Percentiles rank a stretch among this genome's conserved stretches.
Evolutionary conservation across 2,797 vertebrate genomes (phyloP).

Genomic region (Microtus californicus): DNA sequence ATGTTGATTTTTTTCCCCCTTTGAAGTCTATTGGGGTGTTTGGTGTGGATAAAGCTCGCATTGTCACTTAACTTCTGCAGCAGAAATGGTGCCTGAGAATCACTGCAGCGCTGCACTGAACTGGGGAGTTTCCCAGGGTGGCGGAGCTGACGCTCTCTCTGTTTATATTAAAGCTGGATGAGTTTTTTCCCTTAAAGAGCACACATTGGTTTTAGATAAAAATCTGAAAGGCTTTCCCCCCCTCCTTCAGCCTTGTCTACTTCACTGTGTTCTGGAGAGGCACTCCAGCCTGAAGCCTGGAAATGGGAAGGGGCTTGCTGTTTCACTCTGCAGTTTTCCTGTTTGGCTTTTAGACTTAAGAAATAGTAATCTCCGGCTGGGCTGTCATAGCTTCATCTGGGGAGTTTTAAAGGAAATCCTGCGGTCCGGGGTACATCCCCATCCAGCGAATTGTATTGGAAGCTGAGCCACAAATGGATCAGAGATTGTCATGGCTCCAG

Average conservation of each 20-base stretch:
- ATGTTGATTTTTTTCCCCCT: conserved; percentile 75
- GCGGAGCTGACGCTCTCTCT: conserved; percentile 70
- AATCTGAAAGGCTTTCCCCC: background rate
- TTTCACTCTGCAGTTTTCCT: background rate
- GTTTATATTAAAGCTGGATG: conserved; percentile 75
- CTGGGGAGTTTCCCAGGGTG: conserved; percentile 76
- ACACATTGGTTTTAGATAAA: conserved; percentile 78
- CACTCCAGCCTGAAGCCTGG: conserved; percentile 47
- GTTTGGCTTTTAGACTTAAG: background rate
- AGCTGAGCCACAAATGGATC: background rate
- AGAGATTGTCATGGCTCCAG: background rate
- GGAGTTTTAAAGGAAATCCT: background rate
- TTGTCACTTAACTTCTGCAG: conserved; percentile 66
- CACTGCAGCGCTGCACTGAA: background rate
- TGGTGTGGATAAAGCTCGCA: conserved; percentile 73
- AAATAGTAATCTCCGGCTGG: background rate
- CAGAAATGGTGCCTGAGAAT: conserved; percentile 55
- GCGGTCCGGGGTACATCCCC: background rate
- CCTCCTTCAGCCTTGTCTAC: background rate
- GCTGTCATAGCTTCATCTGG: background rate
- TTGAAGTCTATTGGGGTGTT: conserved; percentile 69
- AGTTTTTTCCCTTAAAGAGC: background rate
- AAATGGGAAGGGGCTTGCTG: background rate
- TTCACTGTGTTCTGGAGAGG: conserved; percentile 40
- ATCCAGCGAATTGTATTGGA: background rate